These are phyloP conservation scores for Cricetomys ansorgei DNA, from an alignment of 2,113 vertebrate genomes.

Conservation along the genomic window DNA sequence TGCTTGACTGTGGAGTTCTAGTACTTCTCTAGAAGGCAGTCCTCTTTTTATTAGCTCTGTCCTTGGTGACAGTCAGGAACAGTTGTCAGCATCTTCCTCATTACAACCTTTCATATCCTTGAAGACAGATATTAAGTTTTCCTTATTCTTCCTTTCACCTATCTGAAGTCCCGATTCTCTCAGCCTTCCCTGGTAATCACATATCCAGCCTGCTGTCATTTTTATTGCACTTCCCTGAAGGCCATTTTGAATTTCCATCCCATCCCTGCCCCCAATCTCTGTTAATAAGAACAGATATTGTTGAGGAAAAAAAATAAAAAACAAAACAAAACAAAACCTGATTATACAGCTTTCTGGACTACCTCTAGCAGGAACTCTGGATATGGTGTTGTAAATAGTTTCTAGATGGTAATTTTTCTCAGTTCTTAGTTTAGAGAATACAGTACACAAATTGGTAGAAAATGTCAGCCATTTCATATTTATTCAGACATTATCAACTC, in stretches of 20 bases:
- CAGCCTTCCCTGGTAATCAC: conserved; percentile 64
- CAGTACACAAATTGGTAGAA: neutral
- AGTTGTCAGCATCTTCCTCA: conserved; percentile 50
- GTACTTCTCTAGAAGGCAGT: neutral
- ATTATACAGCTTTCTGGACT: neutral
- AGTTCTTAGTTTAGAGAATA: conserved; percentile 19
- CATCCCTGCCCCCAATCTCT: neutral
- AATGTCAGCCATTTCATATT: conserved; percentile 13
- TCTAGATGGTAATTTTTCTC: neutral
- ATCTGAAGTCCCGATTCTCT: conserved; percentile 33
- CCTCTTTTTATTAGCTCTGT: conserved; percentile 53
- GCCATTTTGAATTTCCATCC: conserved; percentile 52
- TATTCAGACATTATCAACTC: neutral
- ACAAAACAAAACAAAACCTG: too few relatives aligned
- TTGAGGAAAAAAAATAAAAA: conserved; percentile 18
- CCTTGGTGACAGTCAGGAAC: conserved; percentile 46
- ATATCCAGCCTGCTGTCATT: conserved; percentile 65
- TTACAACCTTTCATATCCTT: conserved; percentile 70
- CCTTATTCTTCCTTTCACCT: conserved; percentile 50
- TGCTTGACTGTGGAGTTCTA: neutral
- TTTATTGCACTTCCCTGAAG: conserved; percentile 74
- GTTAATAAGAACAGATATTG: conserved; percentile 29
- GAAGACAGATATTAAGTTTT: conserved; percentile 68
- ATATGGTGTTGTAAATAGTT: conserved; percentile 7
- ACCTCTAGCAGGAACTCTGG: neutral